Percentiles rank a stretch among this genome's conserved stretches.
Conservation (phyloP, 2,113 vertebrate species). For the Paracanthobrama guichenoti region DNA sequence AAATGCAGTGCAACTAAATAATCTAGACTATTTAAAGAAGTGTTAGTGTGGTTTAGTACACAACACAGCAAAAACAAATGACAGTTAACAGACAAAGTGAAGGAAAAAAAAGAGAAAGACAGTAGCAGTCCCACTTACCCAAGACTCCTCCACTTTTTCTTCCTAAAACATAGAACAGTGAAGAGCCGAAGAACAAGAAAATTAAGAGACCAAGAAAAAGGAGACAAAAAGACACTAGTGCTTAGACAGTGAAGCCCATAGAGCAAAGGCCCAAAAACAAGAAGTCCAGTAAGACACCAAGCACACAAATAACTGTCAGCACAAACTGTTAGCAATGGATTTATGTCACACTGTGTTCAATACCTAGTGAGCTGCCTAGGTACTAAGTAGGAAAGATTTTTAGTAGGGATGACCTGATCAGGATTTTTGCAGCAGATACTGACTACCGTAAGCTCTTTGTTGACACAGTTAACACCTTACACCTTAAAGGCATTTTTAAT, state of each 20-base stretch:
- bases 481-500: too few species aligned
- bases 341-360: not conserved
- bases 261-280: conserved; percentile 77
- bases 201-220: conserved; percentile 78
- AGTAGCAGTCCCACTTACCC: conserved; percentile 87
- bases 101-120: not conserved
- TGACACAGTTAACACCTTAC: too few species aligned
- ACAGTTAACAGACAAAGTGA: conserved; percentile 11
- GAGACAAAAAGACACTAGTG: conserved; percentile 67
- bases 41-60: conserved; percentile 11
- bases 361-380: not conserved
- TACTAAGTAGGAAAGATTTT: not conserved
- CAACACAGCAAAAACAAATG: not conserved
- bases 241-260: conserved; percentile 88
- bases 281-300: conserved; percentile 36
- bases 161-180: conserved; percentile 93
- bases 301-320: conserved; percentile 36
- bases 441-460: too few species aligned
- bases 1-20: not conserved
- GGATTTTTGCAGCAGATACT: not conserved
- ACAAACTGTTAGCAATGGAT: not conserved
- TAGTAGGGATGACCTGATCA: not conserved
- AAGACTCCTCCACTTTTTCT: conserved; percentile 99
- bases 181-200: conserved; percentile 83
- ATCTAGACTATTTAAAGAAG: not conserved